phyloP scores from a whole-genome alignment of 2,113 vertebrate genomes.

The Peromyscus californicus region DNA sequence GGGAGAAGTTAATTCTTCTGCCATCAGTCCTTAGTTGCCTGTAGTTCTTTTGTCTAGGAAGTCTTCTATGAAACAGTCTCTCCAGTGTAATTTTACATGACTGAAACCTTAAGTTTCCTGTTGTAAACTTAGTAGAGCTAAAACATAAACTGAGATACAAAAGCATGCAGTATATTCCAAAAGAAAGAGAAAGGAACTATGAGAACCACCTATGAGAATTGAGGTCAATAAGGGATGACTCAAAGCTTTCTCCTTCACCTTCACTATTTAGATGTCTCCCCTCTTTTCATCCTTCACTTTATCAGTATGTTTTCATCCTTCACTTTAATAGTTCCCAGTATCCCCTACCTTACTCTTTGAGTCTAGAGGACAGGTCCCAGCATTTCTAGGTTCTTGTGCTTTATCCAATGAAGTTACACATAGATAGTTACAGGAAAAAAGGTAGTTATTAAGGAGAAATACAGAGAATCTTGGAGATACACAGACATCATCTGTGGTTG shows the following conservation, averaged over 20 bases:
- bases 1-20: neutral
- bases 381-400: neutral
- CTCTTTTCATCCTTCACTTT: neutral
- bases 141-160: neutral
- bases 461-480: neutral
- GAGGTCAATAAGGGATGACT: neutral
- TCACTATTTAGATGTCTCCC: too few relatives aligned
- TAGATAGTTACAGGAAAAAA: neutral
- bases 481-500: neutral
- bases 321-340: neutral
- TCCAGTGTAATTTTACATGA: neutral
- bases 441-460: neutral
- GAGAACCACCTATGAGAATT: neutral
- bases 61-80: neutral
- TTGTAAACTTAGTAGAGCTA: neutral
- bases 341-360: neutral
- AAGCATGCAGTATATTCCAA: neutral
- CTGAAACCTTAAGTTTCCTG: neutral
- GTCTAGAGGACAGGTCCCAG: neutral
- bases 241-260: neutral
- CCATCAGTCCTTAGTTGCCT: neutral
- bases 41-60: neutral
- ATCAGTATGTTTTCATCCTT: too few relatives aligned
- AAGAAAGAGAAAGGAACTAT: neutral
- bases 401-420: neutral